A percentile compares a stretch with the other conserved stretches of the same genome.
phyloP scores from a whole-genome alignment of 2,888 invertebrate genomes.

The Xestia ashworthii region DNA sequence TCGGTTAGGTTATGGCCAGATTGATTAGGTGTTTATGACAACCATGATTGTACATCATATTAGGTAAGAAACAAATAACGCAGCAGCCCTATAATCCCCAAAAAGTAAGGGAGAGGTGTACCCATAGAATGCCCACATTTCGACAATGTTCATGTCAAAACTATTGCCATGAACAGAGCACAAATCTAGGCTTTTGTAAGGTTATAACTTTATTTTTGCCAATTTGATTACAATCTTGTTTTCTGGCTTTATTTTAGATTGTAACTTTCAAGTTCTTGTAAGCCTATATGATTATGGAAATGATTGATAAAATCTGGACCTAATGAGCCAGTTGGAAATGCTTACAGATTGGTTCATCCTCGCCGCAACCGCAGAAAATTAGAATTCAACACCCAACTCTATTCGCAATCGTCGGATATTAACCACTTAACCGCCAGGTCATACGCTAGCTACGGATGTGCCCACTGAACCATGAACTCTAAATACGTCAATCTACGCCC shows the following conservation, averaged over 20 bases:
- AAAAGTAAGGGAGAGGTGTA: background rate
- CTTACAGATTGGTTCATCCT: background rate
- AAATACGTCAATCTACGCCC: slow-evolving; percentile 26
- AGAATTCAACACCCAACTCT: slow-evolving; percentile 27
- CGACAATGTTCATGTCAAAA: background rate
- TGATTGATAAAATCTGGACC: background rate
- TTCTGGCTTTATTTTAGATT: background rate
- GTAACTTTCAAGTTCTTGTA: background rate
- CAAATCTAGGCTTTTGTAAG: background rate
- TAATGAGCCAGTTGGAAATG: background rate
- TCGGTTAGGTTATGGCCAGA: background rate
- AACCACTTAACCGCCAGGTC: slow-evolving; percentile 48
- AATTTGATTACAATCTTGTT: background rate
- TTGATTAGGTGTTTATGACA: background rate
- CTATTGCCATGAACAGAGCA: background rate
- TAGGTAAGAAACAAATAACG: background rate
- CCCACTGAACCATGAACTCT: slow-evolving; percentile 51
- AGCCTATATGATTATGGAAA: background rate
- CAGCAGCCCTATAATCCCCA: background rate
- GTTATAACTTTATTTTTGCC: background rate
- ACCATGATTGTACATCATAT: background rate
- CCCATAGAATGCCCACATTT: background rate
- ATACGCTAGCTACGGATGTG: slow-evolving; percentile 44
- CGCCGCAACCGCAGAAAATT: background rate
- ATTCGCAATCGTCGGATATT: slow-evolving; percentile 21